Percentiles rank a stretch among this genome's conserved stretches.
These are phyloP conservation scores for Sebastolobus altivelis DNA, from an alignment of 2,797 vertebrate genomes.

Conservation along the genomic window DNA sequence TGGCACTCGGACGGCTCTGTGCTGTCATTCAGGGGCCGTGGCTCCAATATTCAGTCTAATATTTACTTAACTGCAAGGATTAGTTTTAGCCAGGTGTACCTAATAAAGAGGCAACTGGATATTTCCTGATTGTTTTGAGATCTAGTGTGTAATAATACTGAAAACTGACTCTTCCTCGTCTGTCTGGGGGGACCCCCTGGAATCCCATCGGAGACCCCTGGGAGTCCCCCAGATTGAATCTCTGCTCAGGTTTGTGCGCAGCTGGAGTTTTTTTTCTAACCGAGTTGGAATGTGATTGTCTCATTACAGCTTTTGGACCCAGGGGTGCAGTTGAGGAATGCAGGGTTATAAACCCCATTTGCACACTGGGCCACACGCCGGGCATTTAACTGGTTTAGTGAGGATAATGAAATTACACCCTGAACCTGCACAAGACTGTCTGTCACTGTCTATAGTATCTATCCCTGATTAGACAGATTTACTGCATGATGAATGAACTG, in stretches of 20 bases:
- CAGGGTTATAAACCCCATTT: constrained; percentile 83
- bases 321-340: constrained; percentile 79
- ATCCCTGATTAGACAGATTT: constrained; percentile 47
- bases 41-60: not conserved
- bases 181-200: constrained; percentile 9
- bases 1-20: constrained; percentile 19
- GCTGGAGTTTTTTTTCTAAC: constrained; percentile 55
- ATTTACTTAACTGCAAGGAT: not conserved
- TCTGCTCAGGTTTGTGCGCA: constrained; percentile 48
- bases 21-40: constrained; percentile 24
- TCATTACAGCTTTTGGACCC: constrained; percentile 71
- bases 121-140: constrained; percentile 15
- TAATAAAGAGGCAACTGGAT: not conserved
- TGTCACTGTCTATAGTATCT: constrained; percentile 48
- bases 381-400: constrained; percentile 74
- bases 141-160: constrained; percentile 19
- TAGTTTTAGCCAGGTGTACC: not conserved
- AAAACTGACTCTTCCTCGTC: constrained; percentile 23
- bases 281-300: constrained; percentile 78
- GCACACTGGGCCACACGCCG: constrained; percentile 80
- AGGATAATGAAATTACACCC: constrained; percentile 79
- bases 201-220: constrained; percentile 26
- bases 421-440: constrained; percentile 60
- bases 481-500: constrained; percentile 29
- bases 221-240: constrained; percentile 35